Evolutionary conservation across 2,113 vertebrate genomes (phyloP).

Genomic region (Myocastor coypus): DNA sequence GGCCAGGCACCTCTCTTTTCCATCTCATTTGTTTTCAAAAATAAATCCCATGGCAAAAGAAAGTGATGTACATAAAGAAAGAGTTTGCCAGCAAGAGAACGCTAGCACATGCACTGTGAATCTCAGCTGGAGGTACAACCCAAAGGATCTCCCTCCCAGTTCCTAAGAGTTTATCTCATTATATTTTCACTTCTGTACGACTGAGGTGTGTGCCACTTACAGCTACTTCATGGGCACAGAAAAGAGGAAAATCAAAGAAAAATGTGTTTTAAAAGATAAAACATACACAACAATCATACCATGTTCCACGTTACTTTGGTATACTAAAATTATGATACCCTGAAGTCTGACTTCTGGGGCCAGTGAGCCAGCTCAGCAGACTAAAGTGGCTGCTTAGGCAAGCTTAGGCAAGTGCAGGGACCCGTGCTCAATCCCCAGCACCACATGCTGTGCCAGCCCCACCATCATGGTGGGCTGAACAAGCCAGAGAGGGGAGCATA

Average conservation of each 20-base stretch:
- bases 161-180: conserved; percentile 12
- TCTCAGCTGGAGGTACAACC: not conserved
- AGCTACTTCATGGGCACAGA: not conserved
- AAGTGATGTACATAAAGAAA: not conserved
- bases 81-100: not conserved
- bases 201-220: not conserved
- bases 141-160: not conserved
- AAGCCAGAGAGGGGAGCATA: too few species aligned
- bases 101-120: not conserved
- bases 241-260: conserved; percentile 30
- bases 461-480: too few species aligned
- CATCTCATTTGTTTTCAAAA: not conserved
- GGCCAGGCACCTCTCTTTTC: not conserved
- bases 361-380: too few species aligned
- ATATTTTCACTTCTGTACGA: conserved; percentile 1
- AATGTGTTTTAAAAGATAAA: conserved; percentile 1
- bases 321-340: not conserved
- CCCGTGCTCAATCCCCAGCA: too few species aligned
- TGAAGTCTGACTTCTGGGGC: not conserved
- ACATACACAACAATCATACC: not conserved
- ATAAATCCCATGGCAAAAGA: conserved; percentile 18
- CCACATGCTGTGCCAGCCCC: too few species aligned
- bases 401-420: too few species aligned
- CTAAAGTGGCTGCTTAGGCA: too few species aligned
- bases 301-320: not conserved